Conservation (phyloP, 2,797 vertebrate species). For the Hipposideros larvatus region DNA sequence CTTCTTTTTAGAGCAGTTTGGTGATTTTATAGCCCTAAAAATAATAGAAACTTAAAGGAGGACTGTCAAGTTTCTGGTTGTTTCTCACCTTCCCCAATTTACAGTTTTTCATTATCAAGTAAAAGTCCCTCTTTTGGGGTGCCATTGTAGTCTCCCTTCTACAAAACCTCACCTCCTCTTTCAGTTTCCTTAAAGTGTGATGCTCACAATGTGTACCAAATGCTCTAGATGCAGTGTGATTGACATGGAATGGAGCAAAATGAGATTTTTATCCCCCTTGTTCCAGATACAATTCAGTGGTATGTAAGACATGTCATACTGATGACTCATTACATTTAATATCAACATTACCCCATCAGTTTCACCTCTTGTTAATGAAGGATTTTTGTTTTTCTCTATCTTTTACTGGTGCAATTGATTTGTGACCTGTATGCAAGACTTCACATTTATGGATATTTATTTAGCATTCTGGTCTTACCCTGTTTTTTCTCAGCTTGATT, state of each 20-base stretch:
- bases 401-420: background rate
- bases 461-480: background rate
- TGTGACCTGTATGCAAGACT: background rate
- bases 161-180: background rate
- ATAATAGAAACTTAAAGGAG: background rate
- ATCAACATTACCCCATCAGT: background rate
- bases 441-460: constrained; percentile 33
- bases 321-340: background rate
- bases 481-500: constrained; percentile 54
- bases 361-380: background rate
- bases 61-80: background rate
- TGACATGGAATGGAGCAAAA: background rate
- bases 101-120: background rate
- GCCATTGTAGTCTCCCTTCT: background rate
- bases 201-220: too few species aligned
- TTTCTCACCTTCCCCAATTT: background rate
- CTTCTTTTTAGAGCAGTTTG: background rate
- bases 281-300: background rate
- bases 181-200: background rate
- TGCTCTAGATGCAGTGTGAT: background rate
- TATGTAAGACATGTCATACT: background rate
- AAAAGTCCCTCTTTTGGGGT: background rate
- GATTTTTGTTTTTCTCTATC: background rate
- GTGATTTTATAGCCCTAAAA: background rate
- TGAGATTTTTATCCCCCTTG: background rate